Evolutionary conservation across 2,113 vertebrate species (phyloP).

Genomic region (Scomber colias): DNA sequence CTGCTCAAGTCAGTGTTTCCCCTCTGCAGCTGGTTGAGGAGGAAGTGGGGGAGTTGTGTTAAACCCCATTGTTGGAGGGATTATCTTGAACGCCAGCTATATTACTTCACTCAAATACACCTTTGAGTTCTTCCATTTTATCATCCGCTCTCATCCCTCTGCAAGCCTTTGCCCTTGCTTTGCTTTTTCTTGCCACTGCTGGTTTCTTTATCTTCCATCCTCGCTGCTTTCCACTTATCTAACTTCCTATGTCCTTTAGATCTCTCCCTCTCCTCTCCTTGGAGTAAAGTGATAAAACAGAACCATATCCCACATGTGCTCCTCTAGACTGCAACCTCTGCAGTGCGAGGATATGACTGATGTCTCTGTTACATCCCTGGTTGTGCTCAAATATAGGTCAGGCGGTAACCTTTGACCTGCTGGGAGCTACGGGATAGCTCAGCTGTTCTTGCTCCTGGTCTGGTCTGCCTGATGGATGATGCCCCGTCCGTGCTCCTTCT

Average conservation of each 20-base stretch:
- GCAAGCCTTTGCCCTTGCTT: slow-evolving; percentile 29
- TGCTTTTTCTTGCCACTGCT: slow-evolving; percentile 39
- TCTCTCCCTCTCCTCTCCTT: slow-evolving; percentile 51
- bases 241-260: slow-evolving; percentile 63
- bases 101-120: slow-evolving; percentile 25
- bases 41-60: slow-evolving; percentile 33
- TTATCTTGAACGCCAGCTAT: slow-evolving; percentile 47
- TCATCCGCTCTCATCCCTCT: slow-evolving; percentile 8
- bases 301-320: slow-evolving; percentile 61
- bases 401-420: slow-evolving; percentile 60
- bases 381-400: slow-evolving; percentile 69
- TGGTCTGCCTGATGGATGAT: slow-evolving; percentile 69
- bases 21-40: slow-evolving; percentile 38
- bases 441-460: slow-evolving; percentile 41
- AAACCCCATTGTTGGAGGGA: slow-evolving; percentile 30
- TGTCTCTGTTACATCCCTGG: slow-evolving; percentile 62
- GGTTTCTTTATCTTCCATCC: slow-evolving; percentile 50
- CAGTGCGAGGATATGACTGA: slow-evolving; percentile 58
- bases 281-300: slow-evolving; percentile 71
- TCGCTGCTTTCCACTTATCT: slow-evolving; percentile 47
- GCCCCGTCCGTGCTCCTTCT: slow-evolving; percentile 30
- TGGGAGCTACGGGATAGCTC: slow-evolving; percentile 54
- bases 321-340: slow-evolving; percentile 28
- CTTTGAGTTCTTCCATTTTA: slow-evolving; percentile 19
- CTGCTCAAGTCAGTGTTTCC: slow-evolving; percentile 47